phyloP scores from a whole-genome alignment of 2,113 vertebrate genomes.

The Equus przewalskii region DNA sequence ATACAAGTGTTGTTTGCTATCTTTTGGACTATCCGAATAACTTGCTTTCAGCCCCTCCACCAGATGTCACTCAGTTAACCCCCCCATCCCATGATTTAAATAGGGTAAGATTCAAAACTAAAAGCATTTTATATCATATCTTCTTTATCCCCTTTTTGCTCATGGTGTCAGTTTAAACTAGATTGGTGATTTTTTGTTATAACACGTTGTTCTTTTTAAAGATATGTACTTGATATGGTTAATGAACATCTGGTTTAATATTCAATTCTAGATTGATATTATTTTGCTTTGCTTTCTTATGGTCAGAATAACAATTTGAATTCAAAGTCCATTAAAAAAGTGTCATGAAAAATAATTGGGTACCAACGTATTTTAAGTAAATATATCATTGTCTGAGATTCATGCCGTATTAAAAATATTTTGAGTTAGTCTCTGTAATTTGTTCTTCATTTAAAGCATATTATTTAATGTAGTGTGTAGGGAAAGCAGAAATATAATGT shows the following conservation, averaged over 20 bases:
- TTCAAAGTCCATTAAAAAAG: neutral
- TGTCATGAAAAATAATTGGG: neutral
- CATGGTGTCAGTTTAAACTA: constrained; percentile 19
- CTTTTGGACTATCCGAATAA: constrained; percentile 99
- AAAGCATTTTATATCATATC: neutral
- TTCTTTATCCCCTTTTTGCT: neutral
- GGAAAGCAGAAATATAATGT: constrained; percentile 75
- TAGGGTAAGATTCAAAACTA: constrained; percentile 91
- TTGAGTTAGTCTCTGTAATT: constrained; percentile 33
- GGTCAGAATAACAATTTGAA: constrained; percentile 15
- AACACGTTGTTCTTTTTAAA: neutral
- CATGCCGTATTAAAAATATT: constrained; percentile 40
- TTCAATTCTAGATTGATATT: neutral
- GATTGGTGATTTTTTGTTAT: neutral
- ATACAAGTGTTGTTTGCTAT: constrained; percentile 99
- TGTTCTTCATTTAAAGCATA: constrained; percentile 4
- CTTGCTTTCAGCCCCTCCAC: constrained; percentile 97
- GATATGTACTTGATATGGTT: neutral
- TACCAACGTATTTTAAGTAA: constrained; percentile 20
- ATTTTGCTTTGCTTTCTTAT: constrained; percentile 41
- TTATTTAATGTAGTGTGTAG: constrained; percentile 52
- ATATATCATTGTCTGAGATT: neutral
- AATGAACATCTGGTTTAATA: neutral
- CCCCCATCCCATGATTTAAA: constrained; percentile 98
- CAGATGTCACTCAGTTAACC: constrained; percentile 97